Conservation (phyloP, 2,113 vertebrate species). For the Pelmatolapia mariae region DNA sequence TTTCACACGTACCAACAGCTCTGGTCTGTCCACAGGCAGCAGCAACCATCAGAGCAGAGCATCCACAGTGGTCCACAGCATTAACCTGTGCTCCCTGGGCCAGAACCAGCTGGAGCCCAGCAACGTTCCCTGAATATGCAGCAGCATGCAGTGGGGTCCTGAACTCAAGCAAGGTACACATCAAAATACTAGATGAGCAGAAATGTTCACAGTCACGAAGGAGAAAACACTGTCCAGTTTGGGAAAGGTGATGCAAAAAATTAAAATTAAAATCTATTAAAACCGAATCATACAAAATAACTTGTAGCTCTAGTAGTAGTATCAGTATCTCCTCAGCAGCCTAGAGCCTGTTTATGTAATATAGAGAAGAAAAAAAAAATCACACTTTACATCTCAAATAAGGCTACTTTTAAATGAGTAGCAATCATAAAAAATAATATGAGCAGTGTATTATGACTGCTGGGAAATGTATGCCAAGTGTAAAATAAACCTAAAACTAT, state of each 20-base stretch:
- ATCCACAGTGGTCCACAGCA: constrained; percentile 78
- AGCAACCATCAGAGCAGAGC: constrained; percentile 90
- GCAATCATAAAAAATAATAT: neutral
- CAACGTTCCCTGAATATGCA: constrained; percentile 86
- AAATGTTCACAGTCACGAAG: neutral
- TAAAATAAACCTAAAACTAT: neutral
- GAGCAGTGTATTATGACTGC: neutral
- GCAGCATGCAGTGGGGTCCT: constrained; percentile 95
- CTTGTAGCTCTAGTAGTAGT: neutral
- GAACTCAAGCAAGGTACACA: neutral
- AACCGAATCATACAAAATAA: neutral
- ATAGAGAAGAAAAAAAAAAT: neutral
- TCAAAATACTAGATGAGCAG: neutral
- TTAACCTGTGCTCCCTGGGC: constrained; percentile 84
- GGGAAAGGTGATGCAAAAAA: neutral
- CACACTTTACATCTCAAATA: neutral
- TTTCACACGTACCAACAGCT: constrained; percentile 78
- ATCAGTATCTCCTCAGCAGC: neutral
- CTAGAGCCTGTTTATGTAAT: neutral
- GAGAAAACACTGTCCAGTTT: neutral
- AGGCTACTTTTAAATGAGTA: neutral
- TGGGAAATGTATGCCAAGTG: neutral
- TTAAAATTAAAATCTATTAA: neutral
- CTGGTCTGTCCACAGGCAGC: constrained; percentile 84
- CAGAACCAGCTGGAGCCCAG: constrained; percentile 88